phyloP scores from a whole-genome alignment of 2,888 invertebrate genomes.

The Cataglyphis altisquamis region DNA sequence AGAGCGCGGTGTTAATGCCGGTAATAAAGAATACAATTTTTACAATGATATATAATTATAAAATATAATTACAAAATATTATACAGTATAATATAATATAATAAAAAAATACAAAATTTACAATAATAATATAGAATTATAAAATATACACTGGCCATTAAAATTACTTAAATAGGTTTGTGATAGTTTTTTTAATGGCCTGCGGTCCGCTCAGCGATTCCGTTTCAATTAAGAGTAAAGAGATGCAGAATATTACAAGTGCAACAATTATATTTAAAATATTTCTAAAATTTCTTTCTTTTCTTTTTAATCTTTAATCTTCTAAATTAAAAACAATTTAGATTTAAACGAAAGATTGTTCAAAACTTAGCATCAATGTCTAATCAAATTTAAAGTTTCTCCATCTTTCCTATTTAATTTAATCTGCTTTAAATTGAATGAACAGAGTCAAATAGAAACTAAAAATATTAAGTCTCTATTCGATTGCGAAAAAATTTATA shows the following conservation, averaged over 20 bases:
- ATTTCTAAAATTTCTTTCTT: background rate
- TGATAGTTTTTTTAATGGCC: slow-evolving; percentile 94
- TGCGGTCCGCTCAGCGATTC: slow-evolving; percentile 99
- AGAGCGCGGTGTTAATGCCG: slow-evolving; percentile 10
- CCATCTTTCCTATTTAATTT: background rate
- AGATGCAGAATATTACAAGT: slow-evolving; percentile 98
- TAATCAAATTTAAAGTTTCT: background rate
- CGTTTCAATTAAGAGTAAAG: slow-evolving; percentile 93
- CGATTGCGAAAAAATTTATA: background rate
- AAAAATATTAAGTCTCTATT: background rate
- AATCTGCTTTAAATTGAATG: background rate
- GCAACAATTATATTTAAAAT: slow-evolving; percentile 81
- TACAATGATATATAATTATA: too few relatives aligned
- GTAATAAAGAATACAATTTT: too few relatives aligned
- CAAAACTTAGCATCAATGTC: background rate
- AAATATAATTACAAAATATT: too few relatives aligned
- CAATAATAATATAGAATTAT: too few relatives aligned
- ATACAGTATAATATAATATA: too few relatives aligned
- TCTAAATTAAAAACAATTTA: background rate
- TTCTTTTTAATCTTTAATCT: background rate
- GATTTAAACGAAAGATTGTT: background rate
- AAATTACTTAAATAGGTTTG: slow-evolving; percentile 88
- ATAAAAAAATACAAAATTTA: too few relatives aligned
- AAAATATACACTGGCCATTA: too few relatives aligned
- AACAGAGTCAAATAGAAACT: background rate